A percentile compares a stretch with the other conserved stretches of the same genome.
phyloP scores from a whole-genome alignment of 2,113 vertebrate genomes.

The Amphiprion ocellaris region DNA sequence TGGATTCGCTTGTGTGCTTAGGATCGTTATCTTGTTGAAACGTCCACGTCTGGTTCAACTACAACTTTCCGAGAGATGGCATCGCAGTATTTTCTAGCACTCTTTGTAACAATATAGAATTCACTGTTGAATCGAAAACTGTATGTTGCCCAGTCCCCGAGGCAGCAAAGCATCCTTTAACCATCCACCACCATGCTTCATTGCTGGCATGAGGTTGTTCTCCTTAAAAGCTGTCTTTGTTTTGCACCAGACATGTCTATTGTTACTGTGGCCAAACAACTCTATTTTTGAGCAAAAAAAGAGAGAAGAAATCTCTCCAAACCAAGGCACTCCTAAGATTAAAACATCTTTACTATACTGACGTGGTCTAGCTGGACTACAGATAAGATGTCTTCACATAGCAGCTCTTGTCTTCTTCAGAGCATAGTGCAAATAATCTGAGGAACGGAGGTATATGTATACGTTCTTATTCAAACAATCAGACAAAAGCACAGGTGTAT shows the following conservation, averaged over 20 bases:
- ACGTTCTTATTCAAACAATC: too few relatives aligned
- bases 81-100: neutral
- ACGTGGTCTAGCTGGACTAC: too few relatives aligned
- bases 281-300: neutral
- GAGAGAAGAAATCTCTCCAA: too few relatives aligned
- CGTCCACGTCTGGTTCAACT: neutral
- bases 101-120: conserved; percentile 9
- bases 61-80: neutral
- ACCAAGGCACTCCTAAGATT: too few relatives aligned
- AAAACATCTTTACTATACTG: too few relatives aligned
- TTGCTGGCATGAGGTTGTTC: neutral
- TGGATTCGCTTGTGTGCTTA: neutral
- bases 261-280: neutral
- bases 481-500: too few relatives aligned
- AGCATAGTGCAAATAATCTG: too few relatives aligned
- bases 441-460: too few relatives aligned
- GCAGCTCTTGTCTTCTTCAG: too few relatives aligned
- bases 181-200: neutral
- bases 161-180: neutral
- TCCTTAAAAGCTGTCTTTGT: neutral
- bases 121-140: neutral
- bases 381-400: too few relatives aligned
- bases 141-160: neutral
- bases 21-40: neutral
- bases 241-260: too few relatives aligned